Evolutionary conservation across 2,888 invertebrate genomes (phyloP), one percentile per base, ranked within the genome.

Genomic region (Heliconius ismenius): DNA sequence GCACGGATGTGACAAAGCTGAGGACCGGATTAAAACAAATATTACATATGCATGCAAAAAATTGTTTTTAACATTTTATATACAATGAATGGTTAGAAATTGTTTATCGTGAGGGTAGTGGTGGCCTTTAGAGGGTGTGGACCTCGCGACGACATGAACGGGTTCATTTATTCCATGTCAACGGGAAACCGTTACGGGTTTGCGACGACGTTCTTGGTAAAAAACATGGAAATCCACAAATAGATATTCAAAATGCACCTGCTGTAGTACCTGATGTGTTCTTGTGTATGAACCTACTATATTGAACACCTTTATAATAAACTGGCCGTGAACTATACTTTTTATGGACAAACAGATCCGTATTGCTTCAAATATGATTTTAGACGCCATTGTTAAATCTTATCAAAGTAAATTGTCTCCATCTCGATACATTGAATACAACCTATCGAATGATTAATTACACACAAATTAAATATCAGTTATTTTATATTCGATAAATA

Each of bases 291-390:
- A 76, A 81, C 79, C 75, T 60, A 76, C 80, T 82, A 81, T 79
- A 80, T 76, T 81, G 79, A 80, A 81, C 79, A 79, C 82, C 83
- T 80, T 79, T 82, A 79, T 80, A 74, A 80, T 81, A 81, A 79
- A 80, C 82, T 86, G 90, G 81, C 91, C 91, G 85, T 91, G 92
- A 91, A 92, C 91, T 91, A 90, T 90, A 88, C 85, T 89, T 91
- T 92, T 91, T 90, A 88, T 89, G 83, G 85, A 86, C 86, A 87
- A 85, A 82, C 62, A 90, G 88, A 90, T 92, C 90, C 91, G 90
- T 90, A 86, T 88, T 90, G 86, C 85, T 84, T 84, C 82, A 82
- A 80, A 86, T 86, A 82, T 87, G 87, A 87, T 88, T 86, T 86
- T 86, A 84, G 81, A 83, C 79, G 81, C 84, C 81, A 86, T 88